Evolutionary conservation across 2,888 invertebrate species (phyloP).

Genomic region (Mythimna lalbum): DNA sequence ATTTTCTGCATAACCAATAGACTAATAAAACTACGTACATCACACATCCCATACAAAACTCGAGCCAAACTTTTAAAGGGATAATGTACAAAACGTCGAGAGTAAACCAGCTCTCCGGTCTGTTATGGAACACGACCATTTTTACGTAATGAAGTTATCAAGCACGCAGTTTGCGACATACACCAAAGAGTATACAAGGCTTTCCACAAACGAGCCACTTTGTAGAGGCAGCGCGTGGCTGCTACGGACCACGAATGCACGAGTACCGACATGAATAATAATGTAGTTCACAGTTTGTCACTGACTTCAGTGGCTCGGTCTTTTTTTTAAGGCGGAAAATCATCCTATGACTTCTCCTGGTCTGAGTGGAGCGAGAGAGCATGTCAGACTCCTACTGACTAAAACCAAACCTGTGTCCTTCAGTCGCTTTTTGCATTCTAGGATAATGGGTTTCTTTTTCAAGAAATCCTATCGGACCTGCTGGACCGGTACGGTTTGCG

Average conservation of each 20-base stretch:
- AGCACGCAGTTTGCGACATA: slow-evolving; percentile 35
- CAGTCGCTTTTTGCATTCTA: too few relatives aligned
- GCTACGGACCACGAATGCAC: background rate
- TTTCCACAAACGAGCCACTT: slow-evolving; percentile 30
- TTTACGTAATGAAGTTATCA: slow-evolving; percentile 52
- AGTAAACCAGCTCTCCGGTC: slow-evolving; percentile 30
- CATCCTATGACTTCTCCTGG: too few relatives aligned
- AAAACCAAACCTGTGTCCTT: too few relatives aligned
- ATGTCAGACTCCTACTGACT: too few relatives aligned
- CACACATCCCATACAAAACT: slow-evolving; percentile 23
- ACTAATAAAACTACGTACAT: slow-evolving; percentile 3
- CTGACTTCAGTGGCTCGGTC: slow-evolving; percentile 17
- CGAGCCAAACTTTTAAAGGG: slow-evolving; percentile 28
- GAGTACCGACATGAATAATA: slow-evolving; percentile 46
- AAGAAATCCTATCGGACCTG: too few relatives aligned
- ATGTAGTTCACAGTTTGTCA: slow-evolving; percentile 24
- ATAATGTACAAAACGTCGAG: slow-evolving; percentile 35
- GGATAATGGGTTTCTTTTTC: too few relatives aligned
- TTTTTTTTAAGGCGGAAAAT: background rate
- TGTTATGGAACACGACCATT: slow-evolving; percentile 23
- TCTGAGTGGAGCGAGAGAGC: too few relatives aligned
- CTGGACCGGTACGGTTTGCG: too few relatives aligned
- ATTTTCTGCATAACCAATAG: background rate
- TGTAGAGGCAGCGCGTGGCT: background rate
- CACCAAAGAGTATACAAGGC: slow-evolving; percentile 29